Evolutionary conservation across 1,140 invertebrate species (phyloP).

Genomic region (Drosophila suzukii): DNA sequence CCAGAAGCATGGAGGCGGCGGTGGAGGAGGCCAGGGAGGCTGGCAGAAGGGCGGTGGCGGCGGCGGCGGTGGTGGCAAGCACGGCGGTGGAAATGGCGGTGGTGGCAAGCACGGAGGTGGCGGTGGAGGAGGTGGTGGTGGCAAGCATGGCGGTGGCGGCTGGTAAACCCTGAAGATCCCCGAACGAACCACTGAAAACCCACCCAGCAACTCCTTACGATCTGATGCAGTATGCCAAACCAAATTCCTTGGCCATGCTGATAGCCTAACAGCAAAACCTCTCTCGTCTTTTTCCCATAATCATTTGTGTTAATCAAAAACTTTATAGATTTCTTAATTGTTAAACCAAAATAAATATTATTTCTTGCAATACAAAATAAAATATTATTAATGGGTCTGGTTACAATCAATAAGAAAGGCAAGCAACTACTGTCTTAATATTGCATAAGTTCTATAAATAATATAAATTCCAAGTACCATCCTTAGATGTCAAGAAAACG

Average conservation of each 20-base stretch:
- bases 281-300: neutral
- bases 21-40: slow-evolving; percentile 12
- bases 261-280: neutral
- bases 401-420: neutral
- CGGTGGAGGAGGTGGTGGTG: slow-evolving; percentile 7
- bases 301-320: neutral
- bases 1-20: slow-evolving; percentile 16
- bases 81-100: slow-evolving; percentile 19
- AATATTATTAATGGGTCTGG: neutral
- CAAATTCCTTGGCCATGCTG: neutral
- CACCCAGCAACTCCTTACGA: neutral
- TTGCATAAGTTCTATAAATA: too few relatives aligned
- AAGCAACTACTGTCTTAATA: too few relatives aligned
- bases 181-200: neutral
- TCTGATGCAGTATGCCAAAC: neutral
- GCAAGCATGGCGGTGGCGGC: slow-evolving; percentile 29
- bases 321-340: neutral
- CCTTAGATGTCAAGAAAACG: neutral
- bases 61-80: slow-evolving; percentile 18
- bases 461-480: too few relatives aligned
- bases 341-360: neutral
- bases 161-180: slow-evolving; percentile 18
- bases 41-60: slow-evolving; percentile 6
- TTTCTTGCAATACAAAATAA: neutral
- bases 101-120: slow-evolving; percentile 27